A percentile compares a stretch with the other conserved stretches of the same genome.
These are phyloP conservation scores for Ophioderma brevispina DNA, from an alignment of 35 echinoderm and acorn worm genomes.

Conservation along the genomic window DNA sequence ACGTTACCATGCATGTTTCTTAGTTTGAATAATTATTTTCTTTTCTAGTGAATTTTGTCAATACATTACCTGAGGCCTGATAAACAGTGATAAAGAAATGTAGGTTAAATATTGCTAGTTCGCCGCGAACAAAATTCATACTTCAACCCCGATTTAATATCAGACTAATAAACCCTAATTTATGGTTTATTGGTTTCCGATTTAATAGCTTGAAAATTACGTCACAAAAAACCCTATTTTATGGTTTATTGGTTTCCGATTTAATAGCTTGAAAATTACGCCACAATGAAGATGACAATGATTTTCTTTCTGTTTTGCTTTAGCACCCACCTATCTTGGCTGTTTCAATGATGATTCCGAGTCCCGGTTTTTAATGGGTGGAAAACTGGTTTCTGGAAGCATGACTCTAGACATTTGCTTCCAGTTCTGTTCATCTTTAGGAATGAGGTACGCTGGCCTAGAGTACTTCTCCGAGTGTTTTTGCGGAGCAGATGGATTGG, in stretches of 20 bases:
- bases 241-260: too few species aligned
- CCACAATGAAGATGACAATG: neutral
- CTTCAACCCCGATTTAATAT: too few species aligned
- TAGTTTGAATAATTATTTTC: too few species aligned
- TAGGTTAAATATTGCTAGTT: neutral
- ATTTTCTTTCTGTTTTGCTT: neutral
- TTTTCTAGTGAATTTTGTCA: too few species aligned
- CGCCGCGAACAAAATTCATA: too few species aligned
- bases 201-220: too few species aligned
- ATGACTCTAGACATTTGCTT: neutral
- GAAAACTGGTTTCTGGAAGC: neutral
- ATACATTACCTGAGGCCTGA: neutral
- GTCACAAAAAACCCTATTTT: too few species aligned
- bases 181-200: too few species aligned
- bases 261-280: too few species aligned
- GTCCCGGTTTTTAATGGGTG: neutral
- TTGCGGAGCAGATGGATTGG: neutral
- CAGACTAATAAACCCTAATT: too few species aligned
- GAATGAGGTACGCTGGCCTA: neutral
- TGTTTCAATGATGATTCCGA: neutral
- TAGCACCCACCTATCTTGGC: neutral
- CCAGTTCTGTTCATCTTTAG: neutral
- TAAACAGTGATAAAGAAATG: neutral
- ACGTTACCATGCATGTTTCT: too few species aligned
- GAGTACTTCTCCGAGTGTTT: neutral